Conservation (phyloP, 2,797 vertebrate species). For the Coilia nasus region DNA sequence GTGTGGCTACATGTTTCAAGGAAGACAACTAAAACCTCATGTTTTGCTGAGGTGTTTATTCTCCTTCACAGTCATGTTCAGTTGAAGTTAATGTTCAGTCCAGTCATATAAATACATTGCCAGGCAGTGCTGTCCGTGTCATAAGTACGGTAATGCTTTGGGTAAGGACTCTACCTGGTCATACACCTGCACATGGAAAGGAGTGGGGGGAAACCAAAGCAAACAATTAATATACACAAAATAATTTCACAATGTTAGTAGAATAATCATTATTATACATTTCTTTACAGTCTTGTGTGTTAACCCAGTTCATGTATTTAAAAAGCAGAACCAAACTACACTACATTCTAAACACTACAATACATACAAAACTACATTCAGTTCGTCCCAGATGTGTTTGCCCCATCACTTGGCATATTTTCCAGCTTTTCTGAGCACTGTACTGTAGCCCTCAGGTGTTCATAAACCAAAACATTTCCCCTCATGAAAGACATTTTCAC, state of each 20-base stretch:
- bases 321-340: background rate
- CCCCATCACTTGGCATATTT: conserved; percentile 31
- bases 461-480: background rate
- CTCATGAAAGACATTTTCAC: conserved; percentile 32
- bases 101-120: too few species aligned
- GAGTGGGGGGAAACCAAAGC: background rate
- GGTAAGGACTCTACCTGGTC: background rate
- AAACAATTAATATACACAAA: background rate
- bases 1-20: too few species aligned
- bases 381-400: background rate
- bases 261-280: background rate
- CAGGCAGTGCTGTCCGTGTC: too few species aligned
- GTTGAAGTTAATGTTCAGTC: too few species aligned
- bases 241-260: background rate
- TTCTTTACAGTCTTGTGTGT: background rate
- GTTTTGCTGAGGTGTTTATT: too few species aligned
- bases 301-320: background rate
- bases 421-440: background rate
- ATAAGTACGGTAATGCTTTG: too few species aligned
- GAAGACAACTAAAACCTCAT: too few species aligned
- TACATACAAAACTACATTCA: too few species aligned
- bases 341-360: too few species aligned
- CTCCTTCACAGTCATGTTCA: too few species aligned
- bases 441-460: conserved; percentile 2
- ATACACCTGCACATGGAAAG: background rate